Percentiles rank a stretch among this genome's conserved stretches.
phyloP scores from a whole-genome alignment of 2,888 invertebrate species.

The Diaperis boleti region DNA sequence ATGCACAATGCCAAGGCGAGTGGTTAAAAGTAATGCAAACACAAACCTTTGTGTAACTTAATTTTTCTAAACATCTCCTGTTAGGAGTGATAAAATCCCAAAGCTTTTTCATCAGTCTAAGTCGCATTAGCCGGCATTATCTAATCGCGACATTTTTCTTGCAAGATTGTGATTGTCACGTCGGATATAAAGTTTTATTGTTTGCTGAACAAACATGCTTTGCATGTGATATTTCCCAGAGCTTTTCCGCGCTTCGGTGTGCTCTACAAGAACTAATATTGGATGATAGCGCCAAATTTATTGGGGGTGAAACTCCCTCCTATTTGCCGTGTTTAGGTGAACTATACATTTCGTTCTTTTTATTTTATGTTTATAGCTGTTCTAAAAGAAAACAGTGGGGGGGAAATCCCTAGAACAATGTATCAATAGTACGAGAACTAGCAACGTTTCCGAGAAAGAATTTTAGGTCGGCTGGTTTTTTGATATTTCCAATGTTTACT shows the following conservation, averaged over 20 bases:
- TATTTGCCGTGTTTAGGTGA: conserved; percentile 10
- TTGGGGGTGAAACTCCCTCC: conserved; percentile 6
- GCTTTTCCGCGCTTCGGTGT: conserved; percentile 1
- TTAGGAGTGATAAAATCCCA: no score
- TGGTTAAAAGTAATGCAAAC: no score
- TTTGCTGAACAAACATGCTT: conserved; percentile 18
- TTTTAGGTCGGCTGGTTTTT: no score
- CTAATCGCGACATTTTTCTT: conserved; percentile 28
- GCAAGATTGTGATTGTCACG: conserved; percentile 9
- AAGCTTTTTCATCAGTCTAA: no score
- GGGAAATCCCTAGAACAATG: no score
- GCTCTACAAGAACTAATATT: conserved; percentile 7
- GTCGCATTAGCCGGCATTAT: no score
- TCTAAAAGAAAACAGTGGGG: no score
- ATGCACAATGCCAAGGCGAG: not conserved
- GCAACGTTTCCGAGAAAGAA: no score
- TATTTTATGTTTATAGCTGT: no score
- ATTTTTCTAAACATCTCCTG: not conserved
- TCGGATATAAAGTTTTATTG: conserved; percentile 31
- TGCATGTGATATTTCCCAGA: conserved; percentile 9
- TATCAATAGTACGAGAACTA: no score
- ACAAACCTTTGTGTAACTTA: not conserved
- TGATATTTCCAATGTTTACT: no score
- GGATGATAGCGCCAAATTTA: conserved; percentile 9
- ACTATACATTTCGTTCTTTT: conserved; percentile 12